Percentiles rank a stretch among this genome's conserved stretches.
These are phyloP conservation scores for Nycteola revayana DNA, from an alignment of 2,888 invertebrate species.

Conservation along the genomic window DNA sequence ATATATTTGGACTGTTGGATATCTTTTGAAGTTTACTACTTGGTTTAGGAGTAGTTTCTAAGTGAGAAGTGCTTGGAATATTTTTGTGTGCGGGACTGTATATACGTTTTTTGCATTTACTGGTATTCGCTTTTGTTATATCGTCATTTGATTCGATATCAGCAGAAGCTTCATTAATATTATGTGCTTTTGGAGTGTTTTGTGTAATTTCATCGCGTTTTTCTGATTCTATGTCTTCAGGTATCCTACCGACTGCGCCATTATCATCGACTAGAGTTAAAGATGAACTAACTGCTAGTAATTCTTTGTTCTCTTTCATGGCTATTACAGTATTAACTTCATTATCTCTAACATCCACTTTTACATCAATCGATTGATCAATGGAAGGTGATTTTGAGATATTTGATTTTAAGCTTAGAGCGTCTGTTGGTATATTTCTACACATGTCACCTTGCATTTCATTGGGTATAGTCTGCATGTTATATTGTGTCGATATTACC, in stretches of 20 bases:
- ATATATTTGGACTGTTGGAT: constrained; percentile 35
- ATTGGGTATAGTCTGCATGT: constrained; percentile 2
- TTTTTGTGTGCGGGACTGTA: constrained; percentile 42
- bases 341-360: constrained; percentile 35
- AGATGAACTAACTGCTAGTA: constrained; percentile 54
- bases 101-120: constrained; percentile 48
- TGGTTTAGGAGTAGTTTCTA: constrained; percentile 60
- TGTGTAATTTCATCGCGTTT: too few relatives aligned
- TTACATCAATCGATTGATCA: constrained; percentile 38
- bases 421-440: constrained; percentile 1
- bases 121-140: constrained; percentile 23
- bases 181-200: constrained; percentile 36
- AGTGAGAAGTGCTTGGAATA: constrained; percentile 12
- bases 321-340: constrained; percentile 60
- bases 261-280: constrained; percentile 63
- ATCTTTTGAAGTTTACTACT: constrained; percentile 52
- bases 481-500: constrained; percentile 18
- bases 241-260: constrained; percentile 1
- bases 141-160: constrained; percentile 5
- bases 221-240: background rate
- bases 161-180: constrained; percentile 23
- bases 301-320: constrained; percentile 59
- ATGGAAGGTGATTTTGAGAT: constrained; percentile 33
- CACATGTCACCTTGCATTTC: constrained; percentile 21
- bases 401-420: constrained; percentile 25